Conservation (phyloP, 1,140 invertebrate species). For the Pseudoatta argentina region DNA sequence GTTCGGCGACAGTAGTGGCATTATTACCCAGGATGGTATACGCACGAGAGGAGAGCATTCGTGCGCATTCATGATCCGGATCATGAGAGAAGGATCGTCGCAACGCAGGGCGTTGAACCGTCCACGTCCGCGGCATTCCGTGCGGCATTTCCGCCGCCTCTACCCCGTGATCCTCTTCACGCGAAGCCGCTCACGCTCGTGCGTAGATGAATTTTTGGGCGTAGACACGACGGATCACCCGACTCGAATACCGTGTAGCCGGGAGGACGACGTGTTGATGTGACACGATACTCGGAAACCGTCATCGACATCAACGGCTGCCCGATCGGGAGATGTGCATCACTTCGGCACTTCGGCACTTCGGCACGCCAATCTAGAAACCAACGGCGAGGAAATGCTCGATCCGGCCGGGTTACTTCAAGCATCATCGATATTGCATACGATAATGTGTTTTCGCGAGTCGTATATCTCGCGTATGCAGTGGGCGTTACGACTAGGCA, state of each 20-base stretch:
- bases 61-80: conserved; percentile 61
- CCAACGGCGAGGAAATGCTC: conserved; percentile 30
- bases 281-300: conserved; percentile 69
- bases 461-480: conserved; percentile 6
- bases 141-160: conserved; percentile 64
- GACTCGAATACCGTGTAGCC: conserved; percentile 73
- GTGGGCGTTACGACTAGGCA: background rate
- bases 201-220: conserved; percentile 77
- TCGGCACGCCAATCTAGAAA: conserved; percentile 29
- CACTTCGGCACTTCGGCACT: conserved; percentile 70
- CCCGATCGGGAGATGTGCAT: conserved; percentile 42
- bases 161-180: background rate
- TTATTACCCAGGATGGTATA: conserved; percentile 65
- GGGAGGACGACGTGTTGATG: conserved; percentile 52
- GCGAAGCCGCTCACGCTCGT: conserved; percentile 14
- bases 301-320: conserved; percentile 25
- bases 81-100: conserved; percentile 67
- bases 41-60: conserved; percentile 23
- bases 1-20: conserved; percentile 73
- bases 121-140: conserved; percentile 76
- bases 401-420: conserved; percentile 15
- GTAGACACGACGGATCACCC: conserved; percentile 72
- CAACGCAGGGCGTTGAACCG: conserved; percentile 76
- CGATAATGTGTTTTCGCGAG: conserved; percentile 7
- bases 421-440: background rate